Evolutionary conservation across 2,113 vertebrate species (phyloP).

Genomic region (Pomatorhinus ruficollis): DNA sequence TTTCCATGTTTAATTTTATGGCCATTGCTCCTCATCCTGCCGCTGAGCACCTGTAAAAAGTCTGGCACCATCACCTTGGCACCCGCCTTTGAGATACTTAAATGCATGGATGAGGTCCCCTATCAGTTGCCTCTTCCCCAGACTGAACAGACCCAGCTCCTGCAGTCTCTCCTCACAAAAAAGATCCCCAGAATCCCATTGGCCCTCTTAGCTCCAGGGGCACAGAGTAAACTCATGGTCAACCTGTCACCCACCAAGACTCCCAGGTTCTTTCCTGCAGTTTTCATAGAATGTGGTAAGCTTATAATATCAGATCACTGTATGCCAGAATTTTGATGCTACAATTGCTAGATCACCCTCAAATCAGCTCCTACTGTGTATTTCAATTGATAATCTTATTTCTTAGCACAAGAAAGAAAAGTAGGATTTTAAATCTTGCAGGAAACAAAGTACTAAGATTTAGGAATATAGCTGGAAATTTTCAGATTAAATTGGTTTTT

Average conservation of each 20-base stretch:
- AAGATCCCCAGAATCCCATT: not conserved
- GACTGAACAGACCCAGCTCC: not conserved
- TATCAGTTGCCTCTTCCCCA: not conserved
- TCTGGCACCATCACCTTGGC: accelerated
- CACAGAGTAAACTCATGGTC: not conserved
- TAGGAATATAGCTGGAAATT: not conserved
- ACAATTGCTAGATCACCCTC: not conserved
- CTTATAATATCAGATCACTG: accelerated
- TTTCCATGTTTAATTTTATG: accelerated
- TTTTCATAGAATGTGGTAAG: not conserved
- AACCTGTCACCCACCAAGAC: accelerated
- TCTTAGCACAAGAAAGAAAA: not conserved
- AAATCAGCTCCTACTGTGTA: not conserved
- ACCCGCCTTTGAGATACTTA: no score
- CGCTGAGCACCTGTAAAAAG: not conserved
- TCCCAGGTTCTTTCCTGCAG: not conserved
- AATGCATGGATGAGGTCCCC: accelerated
- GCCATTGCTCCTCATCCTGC: not conserved
- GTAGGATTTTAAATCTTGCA: not conserved
- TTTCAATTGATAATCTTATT: not conserved
- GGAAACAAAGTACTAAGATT: not conserved
- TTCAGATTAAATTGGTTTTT: not conserved
- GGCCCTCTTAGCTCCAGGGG: not conserved
- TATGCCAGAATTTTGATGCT: not conserved
- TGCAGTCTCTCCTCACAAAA: not conserved